phyloP scores from a whole-genome alignment of 2,797 vertebrate genomes.

The Microchirus variegatus region DNA sequence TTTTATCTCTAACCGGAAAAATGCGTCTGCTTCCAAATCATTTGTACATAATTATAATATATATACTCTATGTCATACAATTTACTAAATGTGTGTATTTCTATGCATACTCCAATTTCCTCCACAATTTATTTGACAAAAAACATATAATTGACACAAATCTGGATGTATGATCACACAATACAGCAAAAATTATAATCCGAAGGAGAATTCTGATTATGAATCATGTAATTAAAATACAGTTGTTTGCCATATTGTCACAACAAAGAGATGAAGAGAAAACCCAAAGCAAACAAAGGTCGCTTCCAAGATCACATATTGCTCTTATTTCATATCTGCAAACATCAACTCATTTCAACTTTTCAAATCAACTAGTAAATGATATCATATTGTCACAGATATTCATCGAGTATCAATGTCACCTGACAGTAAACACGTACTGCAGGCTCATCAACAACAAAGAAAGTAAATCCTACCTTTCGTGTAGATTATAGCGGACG shows the following conservation, averaged over 20 bases:
- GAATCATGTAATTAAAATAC: background rate
- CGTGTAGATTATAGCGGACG: slow-evolving; percentile 82
- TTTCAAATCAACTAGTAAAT: background rate
- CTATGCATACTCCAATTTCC: too few species aligned
- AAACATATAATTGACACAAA: background rate
- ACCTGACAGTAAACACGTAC: slow-evolving; percentile 54
- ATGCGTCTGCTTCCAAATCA: too few species aligned
- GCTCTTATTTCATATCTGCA: background rate
- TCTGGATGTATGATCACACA: background rate
- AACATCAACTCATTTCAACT: background rate
- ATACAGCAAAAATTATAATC: background rate
- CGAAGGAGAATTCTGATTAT: background rate
- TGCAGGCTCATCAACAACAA: slow-evolving; percentile 38
- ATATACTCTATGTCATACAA: too few species aligned
- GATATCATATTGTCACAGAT: background rate
- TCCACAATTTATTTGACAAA: too few species aligned
- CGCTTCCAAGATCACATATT: slow-evolving; percentile 53
- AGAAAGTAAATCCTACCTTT: slow-evolving; percentile 64
- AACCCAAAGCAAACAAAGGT: slow-evolving; percentile 67
- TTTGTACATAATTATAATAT: too few species aligned
- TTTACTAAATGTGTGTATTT: too few species aligned
- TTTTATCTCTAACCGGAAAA: slow-evolving; percentile 4
- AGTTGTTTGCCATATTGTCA: slow-evolving; percentile 44
- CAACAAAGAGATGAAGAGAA: slow-evolving; percentile 69
- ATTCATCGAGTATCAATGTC: slow-evolving; percentile 1